phyloP scores from a whole-genome alignment of 2,888 invertebrate species.

The Eupithecia centaureata region DNA sequence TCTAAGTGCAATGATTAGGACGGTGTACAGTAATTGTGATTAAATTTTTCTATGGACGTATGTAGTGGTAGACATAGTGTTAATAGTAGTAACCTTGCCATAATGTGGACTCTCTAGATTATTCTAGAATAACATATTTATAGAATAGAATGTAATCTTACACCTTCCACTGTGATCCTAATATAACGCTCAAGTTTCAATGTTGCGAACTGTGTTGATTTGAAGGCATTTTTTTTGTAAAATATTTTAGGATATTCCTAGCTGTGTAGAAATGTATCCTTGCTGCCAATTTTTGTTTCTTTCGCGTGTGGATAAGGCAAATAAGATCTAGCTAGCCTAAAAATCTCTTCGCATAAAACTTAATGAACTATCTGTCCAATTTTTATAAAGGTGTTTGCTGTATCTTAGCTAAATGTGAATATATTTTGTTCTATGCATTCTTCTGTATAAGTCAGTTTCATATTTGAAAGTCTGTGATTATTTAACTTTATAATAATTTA shows the following conservation, averaged over 20 bases:
- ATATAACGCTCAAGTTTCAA: slow-evolving; percentile 80
- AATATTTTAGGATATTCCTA: slow-evolving; percentile 42
- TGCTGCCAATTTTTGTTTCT: slow-evolving; percentile 64
- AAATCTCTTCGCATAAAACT: slow-evolving; percentile 9
- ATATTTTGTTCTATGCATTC: slow-evolving; percentile 48
- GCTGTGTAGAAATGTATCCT: slow-evolving; percentile 74
- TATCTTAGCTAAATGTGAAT: slow-evolving; percentile 17
- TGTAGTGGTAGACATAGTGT: slow-evolving; percentile 74
- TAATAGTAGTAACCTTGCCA: slow-evolving; percentile 81
- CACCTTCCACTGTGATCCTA: slow-evolving; percentile 84
- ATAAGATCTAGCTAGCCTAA: slow-evolving; percentile 8
- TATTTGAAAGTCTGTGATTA: slow-evolving; percentile 78
- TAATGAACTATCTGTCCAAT: slow-evolving; percentile 26
- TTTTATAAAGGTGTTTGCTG: slow-evolving; percentile 17
- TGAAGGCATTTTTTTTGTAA: slow-evolving; percentile 48
- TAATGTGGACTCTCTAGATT: slow-evolving; percentile 73
- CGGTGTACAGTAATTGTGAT: slow-evolving; percentile 75
- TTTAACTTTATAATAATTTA: slow-evolving; percentile 63
- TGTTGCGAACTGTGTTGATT: slow-evolving; percentile 68
- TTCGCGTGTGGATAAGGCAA: slow-evolving; percentile 44
- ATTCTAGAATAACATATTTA: slow-evolving; percentile 62
- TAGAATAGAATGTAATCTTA: slow-evolving; percentile 72
- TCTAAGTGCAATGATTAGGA: slow-evolving; percentile 60
- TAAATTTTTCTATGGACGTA: slow-evolving; percentile 77
- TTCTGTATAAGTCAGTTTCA: slow-evolving; percentile 40